Conservation (phyloP, 2,797 vertebrate genomes). For the Anabas testudineus region DNA sequence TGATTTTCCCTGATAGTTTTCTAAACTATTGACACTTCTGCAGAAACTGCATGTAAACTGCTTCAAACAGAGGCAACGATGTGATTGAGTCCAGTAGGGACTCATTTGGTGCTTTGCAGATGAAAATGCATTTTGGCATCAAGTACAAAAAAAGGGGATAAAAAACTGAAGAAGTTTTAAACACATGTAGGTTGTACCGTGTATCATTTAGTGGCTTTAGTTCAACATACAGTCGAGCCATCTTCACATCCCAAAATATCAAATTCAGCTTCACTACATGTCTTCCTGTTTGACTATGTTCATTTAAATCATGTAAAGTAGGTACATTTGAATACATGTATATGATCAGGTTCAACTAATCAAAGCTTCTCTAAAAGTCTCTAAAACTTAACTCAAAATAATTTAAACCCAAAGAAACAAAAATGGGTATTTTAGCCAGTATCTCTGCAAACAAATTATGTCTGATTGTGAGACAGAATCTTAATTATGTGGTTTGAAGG, state of each 20-base stretch:
- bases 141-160: too few relatives aligned
- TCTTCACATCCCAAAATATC: not conserved
- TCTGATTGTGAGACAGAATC: slow-evolving; percentile 13
- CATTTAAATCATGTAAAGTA: not conserved
- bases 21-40: not conserved
- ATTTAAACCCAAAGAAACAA: slow-evolving; percentile 2
- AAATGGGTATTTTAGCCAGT: slow-evolving; percentile 10
- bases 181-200: too few relatives aligned
- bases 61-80: not conserved
- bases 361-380: not conserved
- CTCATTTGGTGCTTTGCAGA: not conserved
- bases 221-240: too few relatives aligned
- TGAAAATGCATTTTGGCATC: slow-evolving; percentile 1
- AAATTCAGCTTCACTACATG: not conserved
- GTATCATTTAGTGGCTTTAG: too few relatives aligned
- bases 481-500: slow-evolving; percentile 5
- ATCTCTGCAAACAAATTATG: slow-evolving; percentile 18
- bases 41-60: not conserved
- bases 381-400: not conserved
- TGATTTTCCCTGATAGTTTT: slow-evolving; percentile 17
- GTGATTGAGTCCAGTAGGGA: not conserved
- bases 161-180: too few relatives aligned
- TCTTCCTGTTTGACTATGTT: not conserved
- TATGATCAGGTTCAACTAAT: not conserved
- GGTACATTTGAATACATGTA: not conserved